Conservation (phyloP, 1,140 invertebrate species). For the Periplaneta americana region DNA sequence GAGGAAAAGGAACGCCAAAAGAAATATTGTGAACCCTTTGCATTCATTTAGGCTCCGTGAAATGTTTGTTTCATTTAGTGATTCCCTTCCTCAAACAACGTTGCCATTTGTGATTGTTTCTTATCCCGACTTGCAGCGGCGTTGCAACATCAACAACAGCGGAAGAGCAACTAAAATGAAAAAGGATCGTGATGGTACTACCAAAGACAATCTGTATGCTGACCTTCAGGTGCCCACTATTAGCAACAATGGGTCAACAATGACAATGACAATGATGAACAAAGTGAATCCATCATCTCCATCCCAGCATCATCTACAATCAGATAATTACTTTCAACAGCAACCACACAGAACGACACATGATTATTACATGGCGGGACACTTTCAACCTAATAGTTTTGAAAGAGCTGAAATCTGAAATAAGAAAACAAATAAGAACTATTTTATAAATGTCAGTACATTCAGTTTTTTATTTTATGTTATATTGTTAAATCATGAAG, state of each 20-base stretch:
- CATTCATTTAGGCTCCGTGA: neutral
- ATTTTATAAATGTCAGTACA: neutral
- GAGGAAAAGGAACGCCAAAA: neutral
- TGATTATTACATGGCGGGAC: slow-evolving; percentile 1
- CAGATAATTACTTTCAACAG: neutral
- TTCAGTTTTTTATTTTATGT: neutral
- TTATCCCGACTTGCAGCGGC: neutral
- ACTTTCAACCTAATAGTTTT: slow-evolving; percentile 16
- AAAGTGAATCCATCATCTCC: neutral
- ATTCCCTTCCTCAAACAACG: neutral
- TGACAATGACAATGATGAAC: slow-evolving; percentile 8
- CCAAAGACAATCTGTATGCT: slow-evolving; percentile 16
- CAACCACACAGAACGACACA: slow-evolving; percentile 3
- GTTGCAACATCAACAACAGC: neutral
- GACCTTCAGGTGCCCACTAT: slow-evolving; percentile 17
- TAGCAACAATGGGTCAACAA: slow-evolving; percentile 12
- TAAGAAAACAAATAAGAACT: neutral
- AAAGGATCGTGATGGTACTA: neutral
- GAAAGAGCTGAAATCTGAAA: slow-evolving; percentile 15
- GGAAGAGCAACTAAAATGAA: neutral
- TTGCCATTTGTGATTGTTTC: neutral
- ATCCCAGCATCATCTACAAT: neutral
- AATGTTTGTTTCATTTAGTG: neutral
- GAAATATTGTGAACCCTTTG: neutral
- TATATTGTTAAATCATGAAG: neutral